Evolutionary conservation across 2,113 vertebrate genomes (phyloP).

Genomic region (Pao palembangensis): DNA sequence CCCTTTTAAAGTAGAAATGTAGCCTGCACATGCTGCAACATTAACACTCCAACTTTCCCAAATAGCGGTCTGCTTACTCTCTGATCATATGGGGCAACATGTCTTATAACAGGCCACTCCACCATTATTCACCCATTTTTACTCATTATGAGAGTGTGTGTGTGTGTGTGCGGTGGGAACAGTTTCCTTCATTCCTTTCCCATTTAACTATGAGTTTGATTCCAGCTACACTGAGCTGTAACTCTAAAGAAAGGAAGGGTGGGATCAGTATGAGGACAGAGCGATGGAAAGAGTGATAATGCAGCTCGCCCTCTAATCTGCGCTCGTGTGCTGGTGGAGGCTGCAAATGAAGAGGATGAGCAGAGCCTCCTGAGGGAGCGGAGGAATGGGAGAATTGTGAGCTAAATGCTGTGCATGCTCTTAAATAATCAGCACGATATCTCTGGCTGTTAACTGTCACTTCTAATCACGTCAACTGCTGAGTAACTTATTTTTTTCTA

Average conservation of each 20-base stretch:
- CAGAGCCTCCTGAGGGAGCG: constrained; percentile 33
- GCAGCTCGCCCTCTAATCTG: constrained; percentile 49
- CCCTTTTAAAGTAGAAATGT: too few relatives aligned
- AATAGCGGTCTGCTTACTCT: constrained; percentile 25
- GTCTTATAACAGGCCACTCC: constrained; percentile 26
- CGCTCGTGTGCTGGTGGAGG: constrained; percentile 51
- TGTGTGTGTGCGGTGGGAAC: background rate
- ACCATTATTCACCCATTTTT: constrained; percentile 27
- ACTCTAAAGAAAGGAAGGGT: constrained; percentile 59
- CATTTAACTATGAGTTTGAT: constrained; percentile 39
- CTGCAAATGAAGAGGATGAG: constrained; percentile 53
- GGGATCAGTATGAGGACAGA: constrained; percentile 59
- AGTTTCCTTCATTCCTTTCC: constrained; percentile 36
- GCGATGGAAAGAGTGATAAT: constrained; percentile 58
- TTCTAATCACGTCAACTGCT: too few relatives aligned
- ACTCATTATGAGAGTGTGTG: constrained; percentile 20
- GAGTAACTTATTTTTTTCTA: too few relatives aligned
- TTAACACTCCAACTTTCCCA: constrained; percentile 23
- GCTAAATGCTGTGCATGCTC: constrained; percentile 2
- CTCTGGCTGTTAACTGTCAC: too few relatives aligned
- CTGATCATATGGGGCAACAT: constrained; percentile 41
- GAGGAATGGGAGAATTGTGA: constrained; percentile 32
- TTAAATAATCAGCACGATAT: background rate
- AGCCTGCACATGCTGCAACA: too few relatives aligned
- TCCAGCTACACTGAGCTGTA: constrained; percentile 42